phyloP scores from a whole-genome alignment of 1,140 invertebrate genomes.

The Phenacoccus solenopsis region DNA sequence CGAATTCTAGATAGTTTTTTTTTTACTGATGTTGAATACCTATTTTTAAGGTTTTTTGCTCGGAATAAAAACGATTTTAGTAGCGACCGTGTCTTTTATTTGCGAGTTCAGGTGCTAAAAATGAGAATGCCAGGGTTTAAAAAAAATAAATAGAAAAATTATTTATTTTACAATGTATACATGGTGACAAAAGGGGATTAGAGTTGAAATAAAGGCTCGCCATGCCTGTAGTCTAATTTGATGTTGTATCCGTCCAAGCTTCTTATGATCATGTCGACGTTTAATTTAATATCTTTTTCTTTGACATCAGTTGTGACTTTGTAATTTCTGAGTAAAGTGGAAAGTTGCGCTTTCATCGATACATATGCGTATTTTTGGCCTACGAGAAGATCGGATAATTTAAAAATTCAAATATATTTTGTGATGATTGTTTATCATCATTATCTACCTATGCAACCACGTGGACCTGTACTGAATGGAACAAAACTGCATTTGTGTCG shows the following conservation, averaged over 20 bases:
- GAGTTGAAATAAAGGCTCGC: constrained; percentile 12
- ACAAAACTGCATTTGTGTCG: constrained; percentile 32
- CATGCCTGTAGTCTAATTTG: constrained; percentile 20
- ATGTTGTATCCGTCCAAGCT: constrained; percentile 22
- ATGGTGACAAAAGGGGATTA: no score
- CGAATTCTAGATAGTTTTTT: no score
- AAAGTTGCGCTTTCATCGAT: constrained; percentile 26
- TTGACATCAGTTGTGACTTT: constrained; percentile 24
- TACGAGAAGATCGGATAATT: constrained; percentile 21
- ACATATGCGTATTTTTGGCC: constrained; percentile 26
- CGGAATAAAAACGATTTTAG: not conserved
- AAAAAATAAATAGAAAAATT: no score
- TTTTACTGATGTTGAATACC: not conserved
- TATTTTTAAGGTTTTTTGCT: not conserved
- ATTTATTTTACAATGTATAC: no score
- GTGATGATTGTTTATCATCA: not conserved
- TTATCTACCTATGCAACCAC: constrained; percentile 38
- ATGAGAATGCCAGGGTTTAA: no score
- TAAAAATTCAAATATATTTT: constrained; percentile 8
- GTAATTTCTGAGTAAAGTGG: constrained; percentile 24
- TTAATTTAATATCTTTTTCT: constrained; percentile 25
- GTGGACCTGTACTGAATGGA: constrained; percentile 38
- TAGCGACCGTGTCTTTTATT: not conserved
- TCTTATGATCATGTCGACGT: constrained; percentile 24
- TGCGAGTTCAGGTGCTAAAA: no score